Base-by-base conservation (phyloP, 2,113 vertebrate species). In the Cromileptes altivelis region DNA sequence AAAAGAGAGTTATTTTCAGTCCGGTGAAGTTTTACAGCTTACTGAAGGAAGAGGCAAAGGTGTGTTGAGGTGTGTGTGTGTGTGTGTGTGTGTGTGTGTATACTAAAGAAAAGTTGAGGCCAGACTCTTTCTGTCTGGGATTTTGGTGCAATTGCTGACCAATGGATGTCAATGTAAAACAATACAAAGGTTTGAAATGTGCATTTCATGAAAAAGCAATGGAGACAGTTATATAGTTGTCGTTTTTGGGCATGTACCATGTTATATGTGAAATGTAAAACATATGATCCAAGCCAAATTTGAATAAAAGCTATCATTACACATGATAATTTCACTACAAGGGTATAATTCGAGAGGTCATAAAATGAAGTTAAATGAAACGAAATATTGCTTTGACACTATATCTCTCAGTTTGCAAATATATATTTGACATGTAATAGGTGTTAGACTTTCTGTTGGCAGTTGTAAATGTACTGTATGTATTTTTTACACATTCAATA, bases 1-100 rank as follows among this genome's bases (percentile, higher is more conserved):
- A 67, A 83, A 73, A 62, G 70, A 62, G 70, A 25, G 27, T 71
- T 7, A 49, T 61, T 61, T 64, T 64, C 40, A 62, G 53, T 55
- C 42, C 21, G 61, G 17, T 52, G 47, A 15, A 30, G 57, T 67
- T 84, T 73, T 73, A 77, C 62, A 65, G 70, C 60, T 68, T 2
- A 50, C n/a, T 47, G 19, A 71, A 2, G 37, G 76, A 74, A 58
- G 30, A 15, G 21, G 25, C 11, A 8, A 49, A 70, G 67, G 47
- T 63, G 69, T 72, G 61, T 57, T 1, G 0, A 62, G 49, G 58
- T 60, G 69, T 30, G 6, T 57, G 56, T 68, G 23, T 79, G 69
- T 27, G 14, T 56, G 27, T 45, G 17, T 27, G 27, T 27, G 27
- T 27, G 25, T 25, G 25, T 42, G 55, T 68, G 23, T 79, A 62